Evolutionary conservation across 2,888 invertebrate species (phyloP).

Genomic region (Belgica antarctica): DNA sequence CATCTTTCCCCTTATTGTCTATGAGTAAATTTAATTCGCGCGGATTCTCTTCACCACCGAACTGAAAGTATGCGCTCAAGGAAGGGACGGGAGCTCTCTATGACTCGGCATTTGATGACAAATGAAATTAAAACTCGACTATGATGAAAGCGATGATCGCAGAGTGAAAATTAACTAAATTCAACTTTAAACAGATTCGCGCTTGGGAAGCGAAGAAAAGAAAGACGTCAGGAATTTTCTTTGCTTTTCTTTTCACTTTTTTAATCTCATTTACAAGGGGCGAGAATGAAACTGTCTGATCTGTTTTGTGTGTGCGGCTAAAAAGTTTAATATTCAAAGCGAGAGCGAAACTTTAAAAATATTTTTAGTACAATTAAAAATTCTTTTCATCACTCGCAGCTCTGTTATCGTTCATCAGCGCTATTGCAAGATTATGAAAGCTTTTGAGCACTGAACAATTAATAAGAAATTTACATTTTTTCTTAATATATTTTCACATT

Average conservation of each 20-base stretch:
- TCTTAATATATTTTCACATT: background rate
- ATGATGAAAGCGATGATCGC: background rate
- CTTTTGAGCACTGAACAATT: background rate
- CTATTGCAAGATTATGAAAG: background rate
- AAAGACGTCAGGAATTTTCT: constrained; percentile 2
- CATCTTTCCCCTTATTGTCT: no score
- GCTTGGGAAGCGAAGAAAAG: no score
- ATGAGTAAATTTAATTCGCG: constrained; percentile 8
- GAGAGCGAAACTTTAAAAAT: background rate
- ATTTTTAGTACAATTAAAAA: background rate
- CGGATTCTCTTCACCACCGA: background rate
- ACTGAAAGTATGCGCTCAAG: no score
- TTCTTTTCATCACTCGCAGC: background rate
- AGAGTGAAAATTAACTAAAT: background rate
- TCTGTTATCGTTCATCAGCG: background rate
- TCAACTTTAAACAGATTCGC: background rate
- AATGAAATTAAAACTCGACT: background rate
- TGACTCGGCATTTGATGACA: background rate
- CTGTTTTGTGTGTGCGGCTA: background rate
- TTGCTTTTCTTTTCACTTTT: background rate
- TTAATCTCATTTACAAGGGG: background rate
- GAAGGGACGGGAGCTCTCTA: no score
- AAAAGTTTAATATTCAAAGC: background rate
- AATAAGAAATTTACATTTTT: background rate
- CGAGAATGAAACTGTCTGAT: background rate